phyloP scores from a whole-genome alignment of 1,140 invertebrate species.

The Solenopsis invicta region DNA sequence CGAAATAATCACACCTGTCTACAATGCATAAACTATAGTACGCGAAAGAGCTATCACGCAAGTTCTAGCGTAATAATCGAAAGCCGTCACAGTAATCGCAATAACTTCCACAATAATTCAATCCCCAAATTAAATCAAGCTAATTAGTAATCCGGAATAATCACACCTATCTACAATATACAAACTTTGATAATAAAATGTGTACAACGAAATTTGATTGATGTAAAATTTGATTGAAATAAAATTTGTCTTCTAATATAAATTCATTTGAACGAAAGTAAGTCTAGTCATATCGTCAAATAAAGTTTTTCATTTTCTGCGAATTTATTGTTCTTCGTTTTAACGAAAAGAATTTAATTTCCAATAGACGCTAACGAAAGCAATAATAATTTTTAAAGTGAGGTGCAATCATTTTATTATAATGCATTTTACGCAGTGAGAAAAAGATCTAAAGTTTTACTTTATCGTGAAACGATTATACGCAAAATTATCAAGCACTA shows the following conservation, averaged over 20 bases:
- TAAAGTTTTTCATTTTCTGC: not conserved
- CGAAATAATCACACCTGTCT: not conserved
- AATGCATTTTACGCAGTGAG: not conserved
- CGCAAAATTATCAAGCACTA: not conserved
- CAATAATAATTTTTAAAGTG: not conserved
- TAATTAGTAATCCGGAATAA: not conserved
- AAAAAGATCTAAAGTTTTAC: not conserved
- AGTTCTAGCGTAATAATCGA: not conserved
- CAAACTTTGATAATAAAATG: not conserved
- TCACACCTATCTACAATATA: not conserved
- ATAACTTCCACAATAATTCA: slow-evolving; percentile 35
- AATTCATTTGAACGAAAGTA: not conserved
- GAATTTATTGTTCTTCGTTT: not conserved
- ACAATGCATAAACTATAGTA: not conserved
- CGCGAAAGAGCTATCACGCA: no score
- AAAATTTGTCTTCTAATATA: not conserved
- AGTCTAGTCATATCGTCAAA: not conserved
- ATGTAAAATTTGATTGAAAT: not conserved
- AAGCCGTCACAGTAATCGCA: not conserved
- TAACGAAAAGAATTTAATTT: not conserved
- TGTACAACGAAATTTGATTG: not conserved
- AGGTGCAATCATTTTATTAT: not conserved
- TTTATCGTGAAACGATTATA: not conserved
- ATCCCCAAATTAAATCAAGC: not conserved
- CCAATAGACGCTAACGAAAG: not conserved